A percentile compares a stretch with the other conserved stretches of the same genome.
Conservation (phyloP, 2,888 invertebrate genomes). For the Diarsia mendica region DNA sequence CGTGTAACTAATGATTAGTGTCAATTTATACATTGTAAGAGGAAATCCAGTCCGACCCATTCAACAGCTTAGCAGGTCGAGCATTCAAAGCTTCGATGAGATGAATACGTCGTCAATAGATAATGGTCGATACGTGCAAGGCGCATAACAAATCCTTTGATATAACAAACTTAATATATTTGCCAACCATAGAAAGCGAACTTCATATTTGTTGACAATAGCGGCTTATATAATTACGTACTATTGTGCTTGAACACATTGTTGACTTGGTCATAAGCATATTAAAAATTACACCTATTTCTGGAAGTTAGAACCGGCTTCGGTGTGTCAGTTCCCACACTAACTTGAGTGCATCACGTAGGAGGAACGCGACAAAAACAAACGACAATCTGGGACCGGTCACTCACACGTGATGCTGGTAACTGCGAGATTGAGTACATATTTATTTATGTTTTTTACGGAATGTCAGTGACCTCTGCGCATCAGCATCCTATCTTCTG, state of each 20-base stretch:
- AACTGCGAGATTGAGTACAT: conserved; percentile 44
- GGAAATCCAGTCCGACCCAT: conserved; percentile 65
- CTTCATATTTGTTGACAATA: conserved; percentile 81
- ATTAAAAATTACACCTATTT: conserved; percentile 64
- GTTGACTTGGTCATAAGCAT: conserved; percentile 64
- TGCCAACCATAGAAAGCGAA: conserved; percentile 79
- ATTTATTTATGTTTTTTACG: conserved; percentile 51
- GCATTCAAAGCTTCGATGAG: conserved; percentile 63
- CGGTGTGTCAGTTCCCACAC: conserved; percentile 66
- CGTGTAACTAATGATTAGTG: conserved; percentile 79
- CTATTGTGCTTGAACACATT: conserved; percentile 76
- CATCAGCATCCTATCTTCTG: conserved; percentile 28
- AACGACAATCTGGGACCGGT: conserved; percentile 60
- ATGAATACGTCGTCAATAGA: conserved; percentile 73
- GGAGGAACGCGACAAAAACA: conserved; percentile 63
- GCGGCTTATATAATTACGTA: conserved; percentile 80
- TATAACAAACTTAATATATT: conserved; percentile 72
- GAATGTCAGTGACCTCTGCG: conserved; percentile 61
- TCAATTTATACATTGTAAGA: conserved; percentile 75
- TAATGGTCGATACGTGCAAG: conserved; percentile 73
- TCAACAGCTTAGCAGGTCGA: conserved; percentile 64
- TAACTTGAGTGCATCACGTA: conserved; percentile 56
- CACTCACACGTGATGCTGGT: conserved; percentile 44
- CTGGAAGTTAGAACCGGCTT: conserved; percentile 65
- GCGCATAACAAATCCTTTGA: conserved; percentile 74